Conservation (phyloP, 2,113 vertebrate species). For the Coturnix japonica region DNA sequence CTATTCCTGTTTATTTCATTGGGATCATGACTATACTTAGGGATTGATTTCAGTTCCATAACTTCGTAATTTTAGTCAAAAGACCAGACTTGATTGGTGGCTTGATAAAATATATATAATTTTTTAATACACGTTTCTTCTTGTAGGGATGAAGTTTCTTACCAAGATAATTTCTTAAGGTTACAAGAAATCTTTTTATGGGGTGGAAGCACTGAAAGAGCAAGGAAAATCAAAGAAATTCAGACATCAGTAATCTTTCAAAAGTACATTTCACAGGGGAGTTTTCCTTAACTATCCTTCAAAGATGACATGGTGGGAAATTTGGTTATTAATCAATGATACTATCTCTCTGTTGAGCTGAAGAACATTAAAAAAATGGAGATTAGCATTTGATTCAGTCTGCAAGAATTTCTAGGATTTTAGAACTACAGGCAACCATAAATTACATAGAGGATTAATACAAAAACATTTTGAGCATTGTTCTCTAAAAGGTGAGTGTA, state of each 20-base stretch:
- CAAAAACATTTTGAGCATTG: conserved; percentile 29
- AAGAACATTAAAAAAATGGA: neutral
- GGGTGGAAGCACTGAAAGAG: neutral
- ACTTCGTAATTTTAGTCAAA: conserved; percentile 27
- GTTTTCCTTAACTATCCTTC: conserved; percentile 41
- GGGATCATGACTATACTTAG: neutral
- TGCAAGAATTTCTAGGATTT: conserved; percentile 34
- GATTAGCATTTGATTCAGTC: conserved; percentile 41
- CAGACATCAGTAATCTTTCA: conserved; percentile 29
- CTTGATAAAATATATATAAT: neutral
- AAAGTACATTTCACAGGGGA: conserved; percentile 43
- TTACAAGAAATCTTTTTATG: neutral
- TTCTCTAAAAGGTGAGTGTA: conserved; percentile 66
- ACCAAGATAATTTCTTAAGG: conserved; percentile 6
- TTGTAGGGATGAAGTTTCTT: neutral
- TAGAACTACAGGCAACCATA: conserved; percentile 42
- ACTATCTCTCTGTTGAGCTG: conserved; percentile 18
- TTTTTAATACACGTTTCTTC: neutral
- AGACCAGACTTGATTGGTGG: neutral
- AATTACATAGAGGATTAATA: neutral
- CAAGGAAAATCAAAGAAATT: conserved; percentile 11
- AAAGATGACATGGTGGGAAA: conserved; percentile 29
- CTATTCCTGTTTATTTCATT: neutral
- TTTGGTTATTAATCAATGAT: conserved; percentile 32
- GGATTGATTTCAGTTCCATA: neutral